Base-by-base conservation (phyloP, 2,113 vertebrate species). In the Polypterus senegalus region DNA sequence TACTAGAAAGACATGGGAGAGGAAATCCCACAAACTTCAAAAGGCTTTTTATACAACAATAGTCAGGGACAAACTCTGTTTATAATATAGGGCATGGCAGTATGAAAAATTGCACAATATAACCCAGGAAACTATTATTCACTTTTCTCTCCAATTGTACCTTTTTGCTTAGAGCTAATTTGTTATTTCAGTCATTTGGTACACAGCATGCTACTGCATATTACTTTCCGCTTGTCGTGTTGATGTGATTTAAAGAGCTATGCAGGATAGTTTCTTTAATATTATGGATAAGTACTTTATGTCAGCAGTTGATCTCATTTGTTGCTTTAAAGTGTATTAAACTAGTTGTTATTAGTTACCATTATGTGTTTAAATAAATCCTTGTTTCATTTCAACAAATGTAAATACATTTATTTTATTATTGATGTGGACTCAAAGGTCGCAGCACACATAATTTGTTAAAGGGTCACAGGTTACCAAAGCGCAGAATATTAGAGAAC, bases 21-120 rank as follows among this genome's bases (percentile, higher is more conserved):
- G 86, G 86, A 88, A 88, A 77, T 66, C 63, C 71, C 74, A 74
- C 68, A 60, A 54, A 83, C 83, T 82, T 86, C 86, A 86, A 84
- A 85, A 57, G 62, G 3, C 4, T 52, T 71, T 63, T 62, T 4
- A 51, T 65, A 70, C 74, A 80, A 86, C 77, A 86, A 83, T 76
- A 70, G 71, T 77, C 65, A 65, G 62, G 70, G 73, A 74, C 71
- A 59, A 27, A 27, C 64, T 67, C 63, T 65, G 73, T 69, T 76
- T 71, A 54, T 64, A 63, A 60, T 66, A 70, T 60, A 67, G 55
- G 62, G 70, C 71, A 62, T 66, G 65, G 58, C 64, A 46, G 57
- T 54, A 46, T 46, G 5, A 62, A 52, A 74, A 63, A 68, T 66
- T 66, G 61, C 70, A 68, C 70, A 64, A 48, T 61, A 66, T 64